Base-by-base conservation (phyloP, 2,113 vertebrate species). In the Cyprinodon tularosa region DNA sequence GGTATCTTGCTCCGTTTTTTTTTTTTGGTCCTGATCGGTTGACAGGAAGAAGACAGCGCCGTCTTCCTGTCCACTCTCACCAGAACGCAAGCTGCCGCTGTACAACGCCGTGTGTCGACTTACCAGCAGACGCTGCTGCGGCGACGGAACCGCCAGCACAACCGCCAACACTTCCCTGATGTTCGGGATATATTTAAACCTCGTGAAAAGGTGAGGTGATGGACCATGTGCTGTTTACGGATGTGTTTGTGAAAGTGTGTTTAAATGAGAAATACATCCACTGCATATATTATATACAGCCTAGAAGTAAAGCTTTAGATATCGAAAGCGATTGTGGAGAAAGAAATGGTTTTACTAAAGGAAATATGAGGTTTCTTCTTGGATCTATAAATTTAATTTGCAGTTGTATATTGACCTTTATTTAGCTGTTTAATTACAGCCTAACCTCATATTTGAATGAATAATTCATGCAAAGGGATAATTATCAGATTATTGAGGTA, bases 181-280 rank as follows among this genome's bases (percentile, higher is more conserved):
- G 97, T 99, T 70, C 94, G 98, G 88, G 97, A 98, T 80, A 98
- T 99, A 93, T 99, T 99, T 90, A 95, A 93, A 74, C 86, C 84
- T 4, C 80, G 81, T 4, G 80, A 76, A 37, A 90, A 92, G 90
- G 94, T 94, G 42, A 22, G 72, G 0, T 42, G 45, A 71, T 3
- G 0, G 48, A 73, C 13, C 12, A 37, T 4, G 5, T 12, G 13
- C 12, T 37, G 29, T 12, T 15, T 37, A 12, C 12, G 3, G 37
- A 36, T 14, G 14, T 8, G 6, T 57, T 9, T 45, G 44, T 45
- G 5, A 45, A 45, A 45, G 12, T 45, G 44, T 45, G 9, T 45
- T 45, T 45, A 45, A 11, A 45, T 45, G 44, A 45, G 2, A 7
- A 10, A 45, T 45, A 45, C 44, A 10, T 7, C 44, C 44, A 45